A percentile compares a stretch with the other conserved stretches of the same genome.
These are phyloP conservation scores for Tamandua tetradactyla DNA, from an alignment of 2,797 vertebrate species.

Conservation along the genomic window DNA sequence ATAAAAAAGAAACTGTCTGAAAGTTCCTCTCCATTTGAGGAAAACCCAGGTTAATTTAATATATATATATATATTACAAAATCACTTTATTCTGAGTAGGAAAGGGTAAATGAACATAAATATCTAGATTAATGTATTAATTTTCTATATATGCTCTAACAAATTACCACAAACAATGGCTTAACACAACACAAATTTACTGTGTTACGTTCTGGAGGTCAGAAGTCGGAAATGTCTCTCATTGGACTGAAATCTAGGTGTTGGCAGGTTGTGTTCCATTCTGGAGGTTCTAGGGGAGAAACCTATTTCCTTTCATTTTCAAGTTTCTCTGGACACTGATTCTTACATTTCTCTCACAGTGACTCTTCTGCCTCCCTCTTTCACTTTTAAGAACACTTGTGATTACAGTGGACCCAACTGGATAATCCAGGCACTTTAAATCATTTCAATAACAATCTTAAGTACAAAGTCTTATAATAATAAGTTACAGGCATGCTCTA, in stretches of 20 bases:
- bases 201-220: neutral
- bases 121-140: neutral
- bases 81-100: neutral
- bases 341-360: neutral
- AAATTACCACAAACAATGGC: neutral
- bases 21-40: neutral
- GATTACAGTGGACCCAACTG: neutral
- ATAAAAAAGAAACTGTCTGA: neutral
- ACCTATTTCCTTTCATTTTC: neutral
- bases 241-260: neutral
- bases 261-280: neutral
- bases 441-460: no score
- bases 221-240: neutral
- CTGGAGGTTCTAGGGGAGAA: neutral
- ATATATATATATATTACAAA: neutral
- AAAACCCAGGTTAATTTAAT: neutral
- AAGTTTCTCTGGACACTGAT: neutral
- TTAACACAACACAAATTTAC: neutral
- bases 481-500: no score
- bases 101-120: neutral
- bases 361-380: neutral
- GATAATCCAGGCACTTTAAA: conserved; percentile 3
- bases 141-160: neutral
- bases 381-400: neutral
- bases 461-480: no score